Evolutionary conservation across 2,888 invertebrate species (phyloP).

Genomic region (Folsomia candida): DNA sequence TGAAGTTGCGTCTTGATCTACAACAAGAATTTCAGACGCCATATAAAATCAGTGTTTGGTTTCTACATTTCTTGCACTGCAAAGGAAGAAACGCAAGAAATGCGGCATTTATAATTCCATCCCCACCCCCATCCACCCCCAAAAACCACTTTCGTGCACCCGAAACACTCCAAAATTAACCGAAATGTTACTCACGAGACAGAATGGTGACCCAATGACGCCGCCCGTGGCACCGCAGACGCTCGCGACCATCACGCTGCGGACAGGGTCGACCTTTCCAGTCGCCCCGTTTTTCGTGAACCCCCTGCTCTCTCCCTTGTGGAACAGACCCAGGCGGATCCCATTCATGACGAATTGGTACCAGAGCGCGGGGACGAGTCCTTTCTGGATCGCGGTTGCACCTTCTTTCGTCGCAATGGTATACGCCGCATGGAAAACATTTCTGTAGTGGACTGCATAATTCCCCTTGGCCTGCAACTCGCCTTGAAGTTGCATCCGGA

Average conservation of each 20-base stretch:
- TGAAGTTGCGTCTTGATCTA: slow-evolving; percentile 78
- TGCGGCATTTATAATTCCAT: no score
- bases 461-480: slow-evolving; percentile 66
- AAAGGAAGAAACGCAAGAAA: no score
- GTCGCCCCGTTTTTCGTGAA: slow-evolving; percentile 51
- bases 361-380: slow-evolving; percentile 77
- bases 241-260: slow-evolving; percentile 71
- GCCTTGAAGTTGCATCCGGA: slow-evolving; percentile 78
- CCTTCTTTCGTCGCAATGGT: slow-evolving; percentile 80
- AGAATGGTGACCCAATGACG: slow-evolving; percentile 79
- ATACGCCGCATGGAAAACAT: slow-evolving; percentile 73
- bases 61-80: no score
- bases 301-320: slow-evolving; percentile 56
- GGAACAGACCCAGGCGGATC: slow-evolving; percentile 65
- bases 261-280: slow-evolving; percentile 61
- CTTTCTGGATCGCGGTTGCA: slow-evolving; percentile 60
- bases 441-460: slow-evolving; percentile 59
- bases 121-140: no score
- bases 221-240: slow-evolving; percentile 75
- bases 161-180: not conserved
- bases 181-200: slow-evolving; percentile 62
- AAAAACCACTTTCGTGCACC: no score
- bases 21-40: not conserved
- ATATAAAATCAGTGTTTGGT: not conserved
- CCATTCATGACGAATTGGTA: slow-evolving; percentile 85